Percentiles rank a stretch among this genome's conserved stretches.
Evolutionary conservation across 2,113 vertebrate species (phyloP).

Genomic region (Cricetomys ansorgei): DNA sequence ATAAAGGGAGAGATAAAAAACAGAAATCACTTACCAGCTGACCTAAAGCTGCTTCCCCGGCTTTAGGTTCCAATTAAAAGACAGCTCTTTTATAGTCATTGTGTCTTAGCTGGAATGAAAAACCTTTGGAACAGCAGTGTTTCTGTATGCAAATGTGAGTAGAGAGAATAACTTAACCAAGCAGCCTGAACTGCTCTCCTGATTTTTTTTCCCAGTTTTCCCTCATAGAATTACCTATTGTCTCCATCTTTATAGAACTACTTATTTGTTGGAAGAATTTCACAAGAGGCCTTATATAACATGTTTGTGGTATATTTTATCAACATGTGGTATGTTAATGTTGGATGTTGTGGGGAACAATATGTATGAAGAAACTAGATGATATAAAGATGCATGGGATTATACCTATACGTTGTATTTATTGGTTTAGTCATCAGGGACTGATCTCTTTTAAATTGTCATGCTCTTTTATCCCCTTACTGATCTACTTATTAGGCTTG

Average conservation of each 20-base stretch:
- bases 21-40: not conserved
- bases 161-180: not conserved
- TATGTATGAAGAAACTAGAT: not conserved
- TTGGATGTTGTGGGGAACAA: not conserved
- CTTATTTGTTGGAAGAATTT: not conserved
- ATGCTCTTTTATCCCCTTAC: not conserved
- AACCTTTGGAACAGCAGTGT: constrained; percentile 50
- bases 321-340: not conserved
- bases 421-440: not conserved
- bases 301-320: not conserved
- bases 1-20: not conserved
- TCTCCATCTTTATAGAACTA: not conserved
- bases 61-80: constrained; percentile 53
- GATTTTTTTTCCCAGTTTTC: not conserved
- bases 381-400: not conserved
- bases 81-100: constrained; percentile 37
- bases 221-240: not conserved
- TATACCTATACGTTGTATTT: not conserved
- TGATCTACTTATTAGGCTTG: not conserved
- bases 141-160: constrained; percentile 54
- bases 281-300: not conserved
- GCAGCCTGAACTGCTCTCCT: rapidly evolving
- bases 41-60: not conserved
- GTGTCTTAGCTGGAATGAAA: constrained; percentile 4
- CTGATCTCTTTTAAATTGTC: not conserved